Percentiles rank a stretch among this genome's conserved stretches.
Conservation (phyloP, 2,888 invertebrate species). For the Lapara coniferarum region DNA sequence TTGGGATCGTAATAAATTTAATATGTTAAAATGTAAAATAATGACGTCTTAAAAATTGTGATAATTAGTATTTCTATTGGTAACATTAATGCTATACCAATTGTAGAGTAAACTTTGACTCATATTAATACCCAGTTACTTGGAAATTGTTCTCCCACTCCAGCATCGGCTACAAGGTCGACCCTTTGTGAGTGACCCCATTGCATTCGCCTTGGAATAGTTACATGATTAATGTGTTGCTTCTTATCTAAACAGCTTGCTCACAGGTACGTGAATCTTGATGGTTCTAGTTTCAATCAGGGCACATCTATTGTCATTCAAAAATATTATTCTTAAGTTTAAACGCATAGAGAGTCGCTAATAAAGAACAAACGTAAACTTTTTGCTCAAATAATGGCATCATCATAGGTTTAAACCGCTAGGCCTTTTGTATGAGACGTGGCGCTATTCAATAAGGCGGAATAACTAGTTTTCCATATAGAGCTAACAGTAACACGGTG, state of each 20-base stretch:
- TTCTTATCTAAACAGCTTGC: constrained; percentile 69
- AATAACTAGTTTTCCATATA: constrained; percentile 71
- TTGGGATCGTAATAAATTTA: neutral
- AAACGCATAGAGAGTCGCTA: neutral
- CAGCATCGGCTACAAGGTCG: constrained; percentile 73
- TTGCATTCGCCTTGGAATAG: constrained; percentile 80
- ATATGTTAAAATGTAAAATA: no score
- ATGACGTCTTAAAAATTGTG: no score
- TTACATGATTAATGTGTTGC: constrained; percentile 73
- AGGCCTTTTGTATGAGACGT: constrained; percentile 25
- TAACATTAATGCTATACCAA: neutral
- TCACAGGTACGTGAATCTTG: constrained; percentile 55
- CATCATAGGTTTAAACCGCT: neutral
- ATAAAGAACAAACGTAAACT: neutral
- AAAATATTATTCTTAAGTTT: constrained; percentile 39
- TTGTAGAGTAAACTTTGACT: neutral
- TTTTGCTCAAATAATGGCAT: neutral
- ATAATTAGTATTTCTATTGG: neutral
- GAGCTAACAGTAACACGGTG: constrained; percentile 69
- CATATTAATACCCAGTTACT: constrained; percentile 22
- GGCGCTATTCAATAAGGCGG: constrained; percentile 61
- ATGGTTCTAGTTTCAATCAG: constrained; percentile 44
- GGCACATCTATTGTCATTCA: constrained; percentile 41
- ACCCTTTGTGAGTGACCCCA: constrained; percentile 78
- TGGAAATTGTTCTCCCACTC: constrained; percentile 64